Conservation (phyloP, 2,113 vertebrate species). For the Cyphomyrus plagiostoma region DNA sequence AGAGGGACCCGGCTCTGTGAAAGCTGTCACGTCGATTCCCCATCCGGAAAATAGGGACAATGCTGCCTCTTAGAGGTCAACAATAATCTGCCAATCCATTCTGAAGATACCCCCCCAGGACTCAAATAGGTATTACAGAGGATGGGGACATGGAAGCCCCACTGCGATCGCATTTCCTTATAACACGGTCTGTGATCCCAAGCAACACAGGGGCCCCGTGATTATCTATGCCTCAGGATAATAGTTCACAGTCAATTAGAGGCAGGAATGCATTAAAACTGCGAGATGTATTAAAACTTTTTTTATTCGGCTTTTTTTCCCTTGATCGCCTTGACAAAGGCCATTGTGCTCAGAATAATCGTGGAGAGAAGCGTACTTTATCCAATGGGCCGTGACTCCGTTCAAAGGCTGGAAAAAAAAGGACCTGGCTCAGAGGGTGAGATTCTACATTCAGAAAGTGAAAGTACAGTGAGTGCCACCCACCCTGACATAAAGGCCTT, state of each 20-base stretch:
- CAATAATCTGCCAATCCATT: conserved; percentile 2
- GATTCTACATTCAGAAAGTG: not conserved
- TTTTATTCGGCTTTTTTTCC: not conserved
- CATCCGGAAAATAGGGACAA: not conserved
- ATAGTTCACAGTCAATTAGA: not conserved
- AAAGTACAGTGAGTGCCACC: not conserved
- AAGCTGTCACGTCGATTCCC: not conserved
- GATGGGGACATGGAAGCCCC: not conserved
- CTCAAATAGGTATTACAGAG: not conserved
- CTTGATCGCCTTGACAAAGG: not conserved
- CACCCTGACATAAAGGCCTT: not conserved
- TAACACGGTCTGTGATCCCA: not conserved
- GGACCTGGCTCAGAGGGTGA: not conserved
- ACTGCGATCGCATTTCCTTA: not conserved
- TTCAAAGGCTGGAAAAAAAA: conserved; percentile 9
- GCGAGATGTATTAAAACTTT: not conserved
- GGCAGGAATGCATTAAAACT: conserved; percentile 9
- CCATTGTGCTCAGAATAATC: not conserved
- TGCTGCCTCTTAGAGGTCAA: conserved; percentile 2
- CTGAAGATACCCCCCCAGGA: not conserved
- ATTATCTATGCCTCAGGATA: not conserved
- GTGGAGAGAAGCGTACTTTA: not conserved
- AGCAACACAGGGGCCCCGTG: not conserved
- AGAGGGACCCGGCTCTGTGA: not conserved
- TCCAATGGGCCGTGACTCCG: not conserved